These are phyloP conservation scores for Agrochola litura DNA, from an alignment of 2,888 invertebrate genomes.

Conservation along the genomic window DNA sequence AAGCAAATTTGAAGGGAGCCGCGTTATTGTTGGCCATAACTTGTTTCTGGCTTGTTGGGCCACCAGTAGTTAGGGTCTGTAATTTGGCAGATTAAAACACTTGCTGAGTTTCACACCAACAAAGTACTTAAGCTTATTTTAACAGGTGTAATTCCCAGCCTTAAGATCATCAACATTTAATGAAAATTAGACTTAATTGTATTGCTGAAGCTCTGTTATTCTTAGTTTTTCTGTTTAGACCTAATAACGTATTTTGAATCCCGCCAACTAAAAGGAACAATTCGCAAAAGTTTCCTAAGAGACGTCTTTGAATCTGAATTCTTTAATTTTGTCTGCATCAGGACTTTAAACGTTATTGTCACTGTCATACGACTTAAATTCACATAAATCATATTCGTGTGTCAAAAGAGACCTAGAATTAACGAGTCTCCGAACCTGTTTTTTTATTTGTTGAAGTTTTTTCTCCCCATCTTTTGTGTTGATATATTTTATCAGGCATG, in stretches of 20 bases:
- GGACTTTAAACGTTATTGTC: constrained; percentile 64
- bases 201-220: constrained; percentile 16
- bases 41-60: constrained; percentile 42
- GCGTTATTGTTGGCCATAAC: constrained; percentile 36
- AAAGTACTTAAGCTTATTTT: constrained; percentile 39
- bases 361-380: constrained; percentile 60
- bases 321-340: constrained; percentile 40
- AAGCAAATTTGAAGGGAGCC: constrained; percentile 35
- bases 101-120: constrained; percentile 31
- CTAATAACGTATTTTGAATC: constrained; percentile 64
- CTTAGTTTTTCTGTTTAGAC: constrained; percentile 57
- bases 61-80: constrained; percentile 35
- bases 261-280: constrained; percentile 49
- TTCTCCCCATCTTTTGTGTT: constrained; percentile 58
- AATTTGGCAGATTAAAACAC: constrained; percentile 60
- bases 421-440: constrained; percentile 63
- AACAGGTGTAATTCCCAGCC: constrained; percentile 36
- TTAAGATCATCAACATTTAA: constrained; percentile 24
- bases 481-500: constrained; percentile 57
- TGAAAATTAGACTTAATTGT: constrained; percentile 30
- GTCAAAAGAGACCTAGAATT: constrained; percentile 67
- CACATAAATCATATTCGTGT: constrained; percentile 55
- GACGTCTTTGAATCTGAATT: constrained; percentile 60
- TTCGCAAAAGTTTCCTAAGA: constrained; percentile 63
- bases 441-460: constrained; percentile 57